phyloP scores from a whole-genome alignment of 2,113 vertebrate genomes.

The Agelaius phoeniceus region DNA sequence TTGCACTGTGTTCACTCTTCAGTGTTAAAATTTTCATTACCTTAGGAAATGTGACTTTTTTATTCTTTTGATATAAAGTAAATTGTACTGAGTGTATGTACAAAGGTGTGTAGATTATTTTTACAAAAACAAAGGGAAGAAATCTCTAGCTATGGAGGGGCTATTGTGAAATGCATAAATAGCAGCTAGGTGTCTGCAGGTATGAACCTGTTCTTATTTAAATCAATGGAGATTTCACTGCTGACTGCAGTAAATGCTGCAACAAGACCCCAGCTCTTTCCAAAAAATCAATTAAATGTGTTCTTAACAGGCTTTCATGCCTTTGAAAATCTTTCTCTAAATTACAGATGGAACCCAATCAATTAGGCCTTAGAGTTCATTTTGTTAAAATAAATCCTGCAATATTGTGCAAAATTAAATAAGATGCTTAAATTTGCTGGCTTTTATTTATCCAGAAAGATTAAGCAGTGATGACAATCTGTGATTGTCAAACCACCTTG shows the following conservation, averaged over 20 bases:
- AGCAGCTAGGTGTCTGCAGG: background rate
- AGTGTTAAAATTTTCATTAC: background rate
- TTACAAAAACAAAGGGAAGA: background rate
- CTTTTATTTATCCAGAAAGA: slow-evolving; percentile 39
- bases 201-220: slow-evolving; percentile 5
- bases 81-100: background rate
- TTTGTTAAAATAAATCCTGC: slow-evolving; percentile 14
- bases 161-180: slow-evolving; percentile 1
- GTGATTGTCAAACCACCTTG: background rate
- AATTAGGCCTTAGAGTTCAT: slow-evolving; percentile 2
- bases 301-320: background rate
- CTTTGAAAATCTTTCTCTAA: background rate
- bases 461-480: background rate
- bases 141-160: background rate
- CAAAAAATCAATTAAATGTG: background rate
- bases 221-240: slow-evolving; percentile 8
- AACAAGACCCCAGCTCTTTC: background rate
- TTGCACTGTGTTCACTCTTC: background rate
- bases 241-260: background rate
- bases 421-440: background rate
- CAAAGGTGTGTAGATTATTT: background rate
- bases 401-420: slow-evolving; percentile 25
- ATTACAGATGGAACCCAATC: slow-evolving; percentile 7
- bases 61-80: background rate
- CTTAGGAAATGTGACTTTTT: background rate